These are phyloP conservation scores for Talpa occidentalis DNA, from an alignment of 2,113 vertebrate genomes.

Conservation along the genomic window DNA sequence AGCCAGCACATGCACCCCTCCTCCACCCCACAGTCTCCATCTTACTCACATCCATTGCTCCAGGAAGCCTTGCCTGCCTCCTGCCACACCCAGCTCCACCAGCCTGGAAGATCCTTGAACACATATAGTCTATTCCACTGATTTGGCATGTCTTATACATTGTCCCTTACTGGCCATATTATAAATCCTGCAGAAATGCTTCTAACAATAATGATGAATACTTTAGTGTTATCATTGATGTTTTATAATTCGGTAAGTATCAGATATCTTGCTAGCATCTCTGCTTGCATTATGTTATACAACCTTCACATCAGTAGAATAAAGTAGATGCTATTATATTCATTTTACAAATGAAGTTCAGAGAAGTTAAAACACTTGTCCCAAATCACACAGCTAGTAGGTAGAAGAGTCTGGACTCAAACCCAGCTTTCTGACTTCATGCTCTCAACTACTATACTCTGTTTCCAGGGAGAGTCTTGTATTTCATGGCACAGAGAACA, in stretches of 20 bases:
- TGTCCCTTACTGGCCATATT: neutral
- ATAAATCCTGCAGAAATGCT: neutral
- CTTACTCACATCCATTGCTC: neutral
- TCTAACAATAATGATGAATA: neutral
- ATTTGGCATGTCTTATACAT: neutral
- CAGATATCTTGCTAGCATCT: neutral
- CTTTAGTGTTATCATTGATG: neutral
- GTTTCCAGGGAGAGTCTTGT: neutral
- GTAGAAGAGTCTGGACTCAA: neutral
- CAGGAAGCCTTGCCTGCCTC: neutral
- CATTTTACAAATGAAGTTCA: neutral
- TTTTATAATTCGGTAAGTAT: neutral
- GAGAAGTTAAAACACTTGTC: conserved; percentile 16
- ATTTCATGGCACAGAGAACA: neutral
- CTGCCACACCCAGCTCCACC: neutral
- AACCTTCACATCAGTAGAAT: neutral
- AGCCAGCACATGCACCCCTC: neutral
- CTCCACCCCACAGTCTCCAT: neutral
- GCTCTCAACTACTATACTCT: accelerated
- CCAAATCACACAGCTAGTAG: neutral
- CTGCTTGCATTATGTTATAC: conserved; percentile 11
- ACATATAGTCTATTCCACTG: neutral
- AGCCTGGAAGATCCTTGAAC: neutral
- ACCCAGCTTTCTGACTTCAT: neutral
- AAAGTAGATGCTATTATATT: neutral